These are phyloP conservation scores for Bombus pyrosoma DNA, from an alignment of 1,140 invertebrate species.

Conservation along the genomic window DNA sequence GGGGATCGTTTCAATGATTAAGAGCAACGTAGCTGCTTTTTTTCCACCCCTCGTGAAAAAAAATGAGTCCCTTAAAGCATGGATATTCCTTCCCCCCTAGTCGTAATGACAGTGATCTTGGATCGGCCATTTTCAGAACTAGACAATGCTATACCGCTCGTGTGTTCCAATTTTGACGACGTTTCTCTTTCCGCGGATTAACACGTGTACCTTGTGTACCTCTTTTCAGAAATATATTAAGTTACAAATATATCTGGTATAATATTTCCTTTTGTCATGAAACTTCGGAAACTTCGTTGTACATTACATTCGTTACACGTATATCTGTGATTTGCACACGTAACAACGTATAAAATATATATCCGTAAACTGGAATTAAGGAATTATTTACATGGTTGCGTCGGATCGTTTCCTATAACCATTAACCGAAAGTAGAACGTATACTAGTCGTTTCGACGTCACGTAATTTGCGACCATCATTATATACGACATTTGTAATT, in stretches of 20 bases:
- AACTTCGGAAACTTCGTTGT: background rate
- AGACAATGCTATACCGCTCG: background rate
- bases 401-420: background rate
- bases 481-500: background rate
- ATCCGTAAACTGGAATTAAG: background rate
- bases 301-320: too few species aligned
- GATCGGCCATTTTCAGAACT: background rate
- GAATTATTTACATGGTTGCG: background rate
- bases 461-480: background rate
- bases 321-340: background rate
- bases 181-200: background rate
- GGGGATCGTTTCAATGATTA: slow-evolving; percentile 50
- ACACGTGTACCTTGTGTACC: background rate
- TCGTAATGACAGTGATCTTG: slow-evolving; percentile 22
- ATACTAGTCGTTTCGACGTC: background rate
- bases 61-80: slow-evolving; percentile 20
- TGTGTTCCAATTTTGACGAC: background rate
- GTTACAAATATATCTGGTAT: background rate
- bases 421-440: background rate
- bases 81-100: background rate
- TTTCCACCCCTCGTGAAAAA: slow-evolving; percentile 10
- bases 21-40: slow-evolving; percentile 9
- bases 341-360: background rate
- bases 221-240: background rate
- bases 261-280: background rate